A percentile compares a stretch with the other conserved stretches of the same genome.
Conservation (phyloP, 2,888 invertebrate species). For the Cremastinae sp. region DNA sequence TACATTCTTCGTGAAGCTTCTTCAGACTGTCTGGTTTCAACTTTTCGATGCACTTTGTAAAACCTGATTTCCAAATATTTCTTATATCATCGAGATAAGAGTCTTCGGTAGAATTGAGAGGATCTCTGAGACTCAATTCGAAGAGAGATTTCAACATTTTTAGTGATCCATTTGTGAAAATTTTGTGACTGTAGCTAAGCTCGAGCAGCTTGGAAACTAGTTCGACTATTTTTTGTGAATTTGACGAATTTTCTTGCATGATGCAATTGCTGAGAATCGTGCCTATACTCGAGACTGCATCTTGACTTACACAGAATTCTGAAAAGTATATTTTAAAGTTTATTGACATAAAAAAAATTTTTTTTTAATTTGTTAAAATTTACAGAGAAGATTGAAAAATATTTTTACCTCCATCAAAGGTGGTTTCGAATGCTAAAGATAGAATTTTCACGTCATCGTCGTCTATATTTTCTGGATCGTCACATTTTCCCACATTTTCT, state of each 20-base stretch:
- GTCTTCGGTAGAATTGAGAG: conserved; percentile 58
- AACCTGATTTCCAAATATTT: conserved; percentile 69
- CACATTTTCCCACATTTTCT: conserved; percentile 64
- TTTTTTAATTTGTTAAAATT: not conserved
- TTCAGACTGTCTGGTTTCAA: conserved; percentile 68
- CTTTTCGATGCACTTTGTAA: conserved; percentile 66
- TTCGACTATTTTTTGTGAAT: conserved; percentile 57
- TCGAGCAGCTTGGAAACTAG: conserved; percentile 67
- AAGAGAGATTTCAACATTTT: conserved; percentile 72
- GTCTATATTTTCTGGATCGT: conserved; percentile 51
- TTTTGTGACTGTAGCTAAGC: conserved; percentile 68
- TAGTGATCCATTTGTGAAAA: conserved; percentile 63
- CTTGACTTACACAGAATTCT: conserved; percentile 80
- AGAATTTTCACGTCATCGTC: conserved; percentile 70
- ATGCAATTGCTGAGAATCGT: conserved; percentile 74
- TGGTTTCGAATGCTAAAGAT: conserved; percentile 70
- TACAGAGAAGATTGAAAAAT: not conserved
- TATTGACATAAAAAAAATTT: not conserved
- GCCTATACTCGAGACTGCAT: conserved; percentile 79
- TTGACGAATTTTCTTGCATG: conserved; percentile 28
- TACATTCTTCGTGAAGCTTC: conserved; percentile 73
- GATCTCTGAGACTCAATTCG: conserved; percentile 65
- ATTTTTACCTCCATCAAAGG: conserved; percentile 78
- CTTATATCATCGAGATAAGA: conserved; percentile 60
- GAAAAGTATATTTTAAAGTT: conserved; percentile 64